These are phyloP conservation scores for Hyppa rectilinea DNA, from an alignment of 2,888 invertebrate species.

Conservation along the genomic window DNA sequence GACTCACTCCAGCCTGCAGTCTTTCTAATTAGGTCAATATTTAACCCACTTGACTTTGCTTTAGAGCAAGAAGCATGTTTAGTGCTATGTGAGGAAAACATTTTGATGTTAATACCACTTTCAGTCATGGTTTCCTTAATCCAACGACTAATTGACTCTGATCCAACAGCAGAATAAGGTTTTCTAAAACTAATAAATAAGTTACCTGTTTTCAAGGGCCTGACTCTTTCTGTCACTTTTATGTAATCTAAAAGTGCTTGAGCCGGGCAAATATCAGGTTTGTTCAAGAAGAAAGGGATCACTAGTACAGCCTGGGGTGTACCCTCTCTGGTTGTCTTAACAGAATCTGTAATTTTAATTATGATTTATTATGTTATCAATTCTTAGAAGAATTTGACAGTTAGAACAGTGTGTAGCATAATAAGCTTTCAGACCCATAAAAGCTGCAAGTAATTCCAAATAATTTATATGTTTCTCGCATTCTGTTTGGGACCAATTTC, in stretches of 20 bases:
- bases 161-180: too few relatives aligned
- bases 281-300: conserved; percentile 3
- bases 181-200: too few relatives aligned
- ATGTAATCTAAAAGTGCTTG: conserved; percentile 1
- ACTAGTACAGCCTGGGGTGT: conserved; percentile 2
- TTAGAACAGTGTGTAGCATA: not conserved
- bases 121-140: too few relatives aligned
- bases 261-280: not conserved
- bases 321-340: not conserved
- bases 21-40: too few relatives aligned
- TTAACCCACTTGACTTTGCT: too few relatives aligned
- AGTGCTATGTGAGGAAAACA: too few relatives aligned
- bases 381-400: conserved; percentile 14
- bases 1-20: too few relatives aligned
- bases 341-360: not conserved
- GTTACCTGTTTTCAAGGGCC: too few relatives aligned
- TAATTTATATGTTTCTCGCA: conserved; percentile 6
- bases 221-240: not conserved
- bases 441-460: conserved; percentile 9
- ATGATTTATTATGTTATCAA: not conserved
- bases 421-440: conserved; percentile 11
- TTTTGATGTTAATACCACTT: too few relatives aligned
- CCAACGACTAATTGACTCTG: too few relatives aligned
- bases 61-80: too few relatives aligned
- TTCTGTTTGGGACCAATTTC: conserved; percentile 5